A percentile compares a stretch with the other conserved stretches of the same genome.
phyloP scores from a whole-genome alignment of 2,797 vertebrate species.

The Enteromius radiatus region DNA sequence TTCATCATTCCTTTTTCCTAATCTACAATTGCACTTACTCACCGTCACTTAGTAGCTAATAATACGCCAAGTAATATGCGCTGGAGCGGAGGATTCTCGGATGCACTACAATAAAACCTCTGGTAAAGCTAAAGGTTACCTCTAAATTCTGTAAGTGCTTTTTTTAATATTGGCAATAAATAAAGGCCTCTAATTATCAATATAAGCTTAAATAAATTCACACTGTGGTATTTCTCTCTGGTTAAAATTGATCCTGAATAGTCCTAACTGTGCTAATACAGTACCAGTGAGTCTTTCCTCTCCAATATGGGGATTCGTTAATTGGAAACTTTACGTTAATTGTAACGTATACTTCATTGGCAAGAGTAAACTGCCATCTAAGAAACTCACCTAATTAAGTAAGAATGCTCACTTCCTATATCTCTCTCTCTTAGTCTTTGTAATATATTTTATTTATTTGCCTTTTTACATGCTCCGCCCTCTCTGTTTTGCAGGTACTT shows the following conservation, averaged over 20 bases:
- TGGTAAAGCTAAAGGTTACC: conserved; percentile 35
- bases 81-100: conserved; percentile 16
- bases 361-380: conserved; percentile 41
- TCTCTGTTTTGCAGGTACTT: conserved; percentile 99
- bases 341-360: conserved; percentile 30
- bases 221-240: conserved; percentile 36
- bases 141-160: conserved; percentile 47
- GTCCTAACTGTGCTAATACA: conserved; percentile 41
- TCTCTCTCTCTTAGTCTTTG: not conserved
- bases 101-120: conserved; percentile 34
- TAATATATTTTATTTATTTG: conserved; percentile 56
- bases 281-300: conserved; percentile 48
- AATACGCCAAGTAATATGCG: conserved; percentile 14
- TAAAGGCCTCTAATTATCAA: conserved; percentile 45
- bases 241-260: conserved; percentile 32
- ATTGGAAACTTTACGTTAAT: conserved; percentile 36
- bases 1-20: conserved; percentile 39
- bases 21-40: conserved; percentile 53
- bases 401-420: conserved; percentile 35
- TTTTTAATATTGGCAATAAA: conserved; percentile 40
- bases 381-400: conserved; percentile 38
- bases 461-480: conserved; percentile 89
- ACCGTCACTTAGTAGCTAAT: conserved; percentile 26
- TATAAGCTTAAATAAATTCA: conserved; percentile 29
- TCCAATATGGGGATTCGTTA: conserved; percentile 46